These are phyloP conservation scores for Megatriorchis doriae DNA, from an alignment of 2,113 vertebrate species.

Conservation along the genomic window DNA sequence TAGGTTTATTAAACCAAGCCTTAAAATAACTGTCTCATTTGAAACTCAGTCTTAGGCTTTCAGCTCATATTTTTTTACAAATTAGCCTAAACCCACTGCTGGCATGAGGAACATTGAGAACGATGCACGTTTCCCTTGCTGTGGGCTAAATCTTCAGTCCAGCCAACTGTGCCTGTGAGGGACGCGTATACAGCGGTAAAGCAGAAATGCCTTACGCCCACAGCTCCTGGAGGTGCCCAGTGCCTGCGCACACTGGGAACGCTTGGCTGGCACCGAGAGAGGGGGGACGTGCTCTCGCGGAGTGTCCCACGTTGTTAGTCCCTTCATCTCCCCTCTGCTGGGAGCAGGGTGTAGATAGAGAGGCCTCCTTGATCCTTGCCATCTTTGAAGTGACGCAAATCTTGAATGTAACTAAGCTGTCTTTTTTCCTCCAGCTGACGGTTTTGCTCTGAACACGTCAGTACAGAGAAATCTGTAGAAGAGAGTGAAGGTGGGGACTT, in stretches of 20 bases:
- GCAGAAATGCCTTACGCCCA: neutral
- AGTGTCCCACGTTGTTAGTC: neutral
- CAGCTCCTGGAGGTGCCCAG: neutral
- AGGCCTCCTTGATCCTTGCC: neutral
- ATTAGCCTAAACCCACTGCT: neutral
- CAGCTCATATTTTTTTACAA: neutral
- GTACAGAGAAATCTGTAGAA: neutral
- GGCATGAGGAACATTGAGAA: neutral
- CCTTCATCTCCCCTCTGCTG: neutral
- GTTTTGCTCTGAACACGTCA: neutral
- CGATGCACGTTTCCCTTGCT: neutral
- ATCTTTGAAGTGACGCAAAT: neutral
- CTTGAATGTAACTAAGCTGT: neutral
- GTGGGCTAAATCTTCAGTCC: neutral
- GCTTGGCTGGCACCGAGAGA: accelerated
- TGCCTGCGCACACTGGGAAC: accelerated
- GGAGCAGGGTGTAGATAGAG: neutral
- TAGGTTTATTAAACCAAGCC: conserved; percentile 16
- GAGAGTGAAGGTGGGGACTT: neutral
- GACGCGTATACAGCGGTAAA: neutral
- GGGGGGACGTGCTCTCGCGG: accelerated
- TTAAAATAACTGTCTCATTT: conserved; percentile 10
- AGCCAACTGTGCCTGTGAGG: neutral
- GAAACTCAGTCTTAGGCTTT: conserved; percentile 2
- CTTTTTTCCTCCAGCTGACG: neutral